Percentiles rank a stretch among this genome's conserved stretches.
Conservation (phyloP, 2,888 invertebrate genomes). For the Hoplodrina ambigua region DNA sequence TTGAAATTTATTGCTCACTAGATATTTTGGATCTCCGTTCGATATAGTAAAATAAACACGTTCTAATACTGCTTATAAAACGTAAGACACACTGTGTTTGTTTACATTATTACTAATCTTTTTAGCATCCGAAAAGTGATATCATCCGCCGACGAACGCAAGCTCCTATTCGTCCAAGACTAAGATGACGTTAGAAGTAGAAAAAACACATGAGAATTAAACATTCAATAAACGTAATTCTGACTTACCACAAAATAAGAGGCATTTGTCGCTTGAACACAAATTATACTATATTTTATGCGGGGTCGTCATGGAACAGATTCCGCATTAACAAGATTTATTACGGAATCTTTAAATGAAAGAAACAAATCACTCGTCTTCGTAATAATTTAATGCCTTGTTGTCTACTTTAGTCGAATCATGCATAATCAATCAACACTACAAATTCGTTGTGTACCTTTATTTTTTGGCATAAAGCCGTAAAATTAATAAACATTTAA, state of each 20-base stretch:
- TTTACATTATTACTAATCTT: slow-evolving; percentile 87
- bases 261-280: slow-evolving; percentile 31
- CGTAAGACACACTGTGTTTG: slow-evolving; percentile 73
- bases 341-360: slow-evolving; percentile 22
- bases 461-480: neutral
- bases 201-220: slow-evolving; percentile 43
- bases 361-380: slow-evolving; percentile 24
- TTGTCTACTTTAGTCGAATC: slow-evolving; percentile 19
- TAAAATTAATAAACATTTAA: slow-evolving; percentile 1
- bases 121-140: slow-evolving; percentile 80
- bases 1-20: slow-evolving; percentile 60
- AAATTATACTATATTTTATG: slow-evolving; percentile 39
- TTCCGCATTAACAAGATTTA: slow-evolving; percentile 42
- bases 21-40: slow-evolving; percentile 62
- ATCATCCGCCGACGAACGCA: slow-evolving; percentile 70
- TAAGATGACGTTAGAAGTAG: slow-evolving; percentile 46
- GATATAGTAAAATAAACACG: slow-evolving; percentile 67
- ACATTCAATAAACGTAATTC: slow-evolving; percentile 45
- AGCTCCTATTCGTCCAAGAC: slow-evolving; percentile 31
- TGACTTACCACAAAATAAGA: slow-evolving; percentile 33
- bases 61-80: slow-evolving; percentile 71
- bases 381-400: slow-evolving; percentile 9
- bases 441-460: slow-evolving; percentile 2
- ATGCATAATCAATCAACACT: slow-evolving; percentile 19
- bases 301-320: slow-evolving; percentile 28